Conservation (phyloP, 2,888 invertebrate genomes). For the Dolomedes plantarius region DNA sequence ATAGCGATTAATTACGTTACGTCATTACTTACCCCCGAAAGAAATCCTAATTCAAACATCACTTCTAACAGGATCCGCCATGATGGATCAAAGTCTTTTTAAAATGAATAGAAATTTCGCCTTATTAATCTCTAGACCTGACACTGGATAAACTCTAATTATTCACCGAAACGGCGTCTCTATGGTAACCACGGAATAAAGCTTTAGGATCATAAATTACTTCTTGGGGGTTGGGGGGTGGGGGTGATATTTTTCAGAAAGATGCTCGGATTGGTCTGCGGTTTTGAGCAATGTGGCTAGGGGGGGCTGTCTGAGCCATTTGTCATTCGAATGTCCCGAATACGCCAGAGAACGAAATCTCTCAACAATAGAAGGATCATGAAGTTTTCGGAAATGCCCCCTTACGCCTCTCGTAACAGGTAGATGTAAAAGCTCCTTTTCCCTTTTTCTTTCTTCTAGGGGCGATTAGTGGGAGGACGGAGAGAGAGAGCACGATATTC, state of each 20-base stretch:
- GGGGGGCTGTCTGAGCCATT: neutral
- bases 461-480: neutral
- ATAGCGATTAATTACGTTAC: no score
- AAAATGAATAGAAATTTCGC: neutral
- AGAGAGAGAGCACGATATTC: neutral
- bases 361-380: neutral
- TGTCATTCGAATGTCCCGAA: slow-evolving; percentile 5
- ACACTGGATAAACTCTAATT: slow-evolving; percentile 16
- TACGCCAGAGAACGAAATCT: neutral
- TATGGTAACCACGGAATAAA: neutral
- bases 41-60: slow-evolving; percentile 10
- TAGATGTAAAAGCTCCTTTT: neutral
- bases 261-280: slow-evolving; percentile 12
- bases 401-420: slow-evolving; percentile 4
- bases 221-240: neutral
- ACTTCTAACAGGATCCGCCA: neutral
- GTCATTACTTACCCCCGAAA: no score
- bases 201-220: slow-evolving; percentile 11
- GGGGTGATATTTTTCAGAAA: slow-evolving; percentile 4
- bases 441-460: neutral
- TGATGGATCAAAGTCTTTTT: neutral
- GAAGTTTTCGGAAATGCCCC: neutral
- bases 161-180: neutral
- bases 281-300: neutral
- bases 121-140: neutral